Evolutionary conservation across 2,113 vertebrate genomes (phyloP).

Genomic region (Hippocampus comes): DNA sequence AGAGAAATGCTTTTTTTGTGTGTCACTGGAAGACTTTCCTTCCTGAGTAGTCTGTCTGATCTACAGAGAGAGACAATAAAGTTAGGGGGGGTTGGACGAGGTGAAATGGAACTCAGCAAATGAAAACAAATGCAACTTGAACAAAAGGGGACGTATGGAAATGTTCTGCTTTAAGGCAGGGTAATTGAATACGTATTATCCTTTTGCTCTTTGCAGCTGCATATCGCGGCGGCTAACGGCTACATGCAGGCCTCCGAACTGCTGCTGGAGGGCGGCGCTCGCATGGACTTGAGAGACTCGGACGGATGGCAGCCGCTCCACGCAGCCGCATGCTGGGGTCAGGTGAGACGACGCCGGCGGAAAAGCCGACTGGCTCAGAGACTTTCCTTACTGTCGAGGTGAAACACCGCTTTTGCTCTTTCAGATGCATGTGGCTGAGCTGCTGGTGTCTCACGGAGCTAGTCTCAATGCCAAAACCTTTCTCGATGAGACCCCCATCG

Average conservation of each 20-base stretch:
- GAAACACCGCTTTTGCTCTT: constrained; percentile 12
- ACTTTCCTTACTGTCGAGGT: neutral
- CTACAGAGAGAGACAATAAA: neutral
- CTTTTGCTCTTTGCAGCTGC: constrained; percentile 74
- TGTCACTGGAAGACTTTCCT: constrained; percentile 6
- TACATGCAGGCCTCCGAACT: constrained; percentile 89
- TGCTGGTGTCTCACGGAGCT: constrained; percentile 91
- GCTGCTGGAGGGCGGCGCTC: constrained; percentile 87
- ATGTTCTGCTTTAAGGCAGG: neutral
- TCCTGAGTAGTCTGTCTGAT: neutral
- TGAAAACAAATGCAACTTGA: neutral
- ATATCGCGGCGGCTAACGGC: constrained; percentile 91
- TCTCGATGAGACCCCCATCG: constrained; percentile 95
- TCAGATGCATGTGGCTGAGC: constrained; percentile 93
- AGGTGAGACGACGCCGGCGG: constrained; percentile 71
- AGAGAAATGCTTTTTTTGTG: constrained; percentile 15
- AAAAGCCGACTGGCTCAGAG: constrained; percentile 15
- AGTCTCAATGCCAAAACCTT: constrained; percentile 90
- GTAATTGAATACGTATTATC: neutral
- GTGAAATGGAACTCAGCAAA: neutral
- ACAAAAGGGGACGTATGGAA: neutral
- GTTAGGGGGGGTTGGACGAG: neutral
- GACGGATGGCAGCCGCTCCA: constrained; percentile 97
- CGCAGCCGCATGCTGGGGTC: constrained; percentile 96
- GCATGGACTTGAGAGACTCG: constrained; percentile 84